Percentiles rank a stretch among this genome's conserved stretches.
phyloP scores from a whole-genome alignment of 1,140 invertebrate genomes.

The Bombus impatiens region DNA sequence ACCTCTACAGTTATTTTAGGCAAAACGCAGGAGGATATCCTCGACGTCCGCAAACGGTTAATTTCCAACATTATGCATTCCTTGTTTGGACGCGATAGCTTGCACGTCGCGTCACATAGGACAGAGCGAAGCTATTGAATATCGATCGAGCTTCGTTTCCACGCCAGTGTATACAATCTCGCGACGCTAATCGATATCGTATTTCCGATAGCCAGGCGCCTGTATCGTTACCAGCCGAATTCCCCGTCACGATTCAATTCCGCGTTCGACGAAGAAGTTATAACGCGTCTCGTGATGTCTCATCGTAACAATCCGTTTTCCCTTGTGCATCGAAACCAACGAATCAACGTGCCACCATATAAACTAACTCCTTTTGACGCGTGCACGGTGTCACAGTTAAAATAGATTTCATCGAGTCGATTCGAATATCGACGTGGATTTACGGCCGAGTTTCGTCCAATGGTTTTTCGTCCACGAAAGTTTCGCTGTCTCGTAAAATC shows the following conservation, averaged over 20 bases:
- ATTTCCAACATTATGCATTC: background rate
- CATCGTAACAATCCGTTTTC: background rate
- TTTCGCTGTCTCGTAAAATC: constrained; percentile 51
- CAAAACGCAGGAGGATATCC: background rate
- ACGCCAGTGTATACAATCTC: constrained; percentile 2
- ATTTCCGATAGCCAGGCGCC: constrained; percentile 10
- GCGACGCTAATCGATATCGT: constrained; percentile 44
- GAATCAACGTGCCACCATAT: constrained; percentile 34
- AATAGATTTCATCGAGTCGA: constrained; percentile 61
- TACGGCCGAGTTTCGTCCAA: background rate
- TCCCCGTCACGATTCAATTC: constrained; percentile 7
- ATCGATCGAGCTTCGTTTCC: constrained; percentile 30
- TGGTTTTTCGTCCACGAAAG: background rate
- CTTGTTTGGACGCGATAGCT: background rate
- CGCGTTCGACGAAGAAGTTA: background rate
- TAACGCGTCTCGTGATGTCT: constrained; percentile 12
- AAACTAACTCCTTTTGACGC: constrained; percentile 17
- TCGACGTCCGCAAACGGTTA: too few relatives aligned
- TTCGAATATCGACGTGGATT: constrained; percentile 26
- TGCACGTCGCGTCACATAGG: background rate
- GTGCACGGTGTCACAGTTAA: background rate
- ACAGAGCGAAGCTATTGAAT: background rate
- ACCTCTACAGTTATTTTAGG: background rate
- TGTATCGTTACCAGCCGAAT: background rate
- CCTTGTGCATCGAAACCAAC: constrained; percentile 6